Percentiles rank a stretch among this genome's conserved stretches.
phyloP scores from a whole-genome alignment of 1,140 invertebrate genomes.

The Subanguina moxae region DNA sequence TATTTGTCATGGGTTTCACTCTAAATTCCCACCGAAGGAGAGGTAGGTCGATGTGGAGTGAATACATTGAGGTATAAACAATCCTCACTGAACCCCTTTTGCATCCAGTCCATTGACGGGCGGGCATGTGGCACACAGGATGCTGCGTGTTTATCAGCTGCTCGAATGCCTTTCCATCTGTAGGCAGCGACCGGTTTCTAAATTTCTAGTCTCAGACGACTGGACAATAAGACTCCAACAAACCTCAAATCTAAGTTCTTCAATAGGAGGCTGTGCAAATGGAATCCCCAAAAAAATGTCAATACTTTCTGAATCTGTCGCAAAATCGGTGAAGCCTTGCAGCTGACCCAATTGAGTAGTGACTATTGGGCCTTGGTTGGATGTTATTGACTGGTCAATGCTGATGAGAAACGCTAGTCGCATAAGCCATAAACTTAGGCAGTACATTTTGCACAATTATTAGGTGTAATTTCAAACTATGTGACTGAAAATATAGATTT shows the following conservation, averaged over 20 bases:
- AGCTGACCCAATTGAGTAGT: slow-evolving; percentile 11
- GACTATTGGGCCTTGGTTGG: background rate
- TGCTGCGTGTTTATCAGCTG: slow-evolving; percentile 8
- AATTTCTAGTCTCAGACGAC: no score
- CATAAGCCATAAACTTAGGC: no score
- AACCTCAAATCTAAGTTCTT: slow-evolving; percentile 19
- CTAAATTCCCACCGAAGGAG: background rate
- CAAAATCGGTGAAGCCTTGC: slow-evolving; percentile 7
- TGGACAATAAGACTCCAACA: background rate
- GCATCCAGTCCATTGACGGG: slow-evolving; percentile 7
- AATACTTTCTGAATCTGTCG: background rate
- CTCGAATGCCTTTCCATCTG: slow-evolving; percentile 28
- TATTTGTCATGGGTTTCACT: slow-evolving; percentile 2
- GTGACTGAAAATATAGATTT: no score
- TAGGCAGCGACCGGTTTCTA: slow-evolving; percentile 28
- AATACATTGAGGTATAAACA: slow-evolving; percentile 93
- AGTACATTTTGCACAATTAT: no score
- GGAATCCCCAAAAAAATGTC: slow-evolving; percentile 20
- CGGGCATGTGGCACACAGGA: slow-evolving; percentile 20
- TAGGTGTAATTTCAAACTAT: no score
- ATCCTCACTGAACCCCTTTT: slow-evolving; percentile 72
- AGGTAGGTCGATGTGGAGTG: slow-evolving; percentile 66
- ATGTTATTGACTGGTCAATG: no score
- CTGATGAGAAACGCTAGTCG: no score
- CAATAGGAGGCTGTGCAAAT: slow-evolving; percentile 22